Base-by-base conservation (phyloP, 2,113 vertebrate species). In the Sisor rabdophorus region DNA sequence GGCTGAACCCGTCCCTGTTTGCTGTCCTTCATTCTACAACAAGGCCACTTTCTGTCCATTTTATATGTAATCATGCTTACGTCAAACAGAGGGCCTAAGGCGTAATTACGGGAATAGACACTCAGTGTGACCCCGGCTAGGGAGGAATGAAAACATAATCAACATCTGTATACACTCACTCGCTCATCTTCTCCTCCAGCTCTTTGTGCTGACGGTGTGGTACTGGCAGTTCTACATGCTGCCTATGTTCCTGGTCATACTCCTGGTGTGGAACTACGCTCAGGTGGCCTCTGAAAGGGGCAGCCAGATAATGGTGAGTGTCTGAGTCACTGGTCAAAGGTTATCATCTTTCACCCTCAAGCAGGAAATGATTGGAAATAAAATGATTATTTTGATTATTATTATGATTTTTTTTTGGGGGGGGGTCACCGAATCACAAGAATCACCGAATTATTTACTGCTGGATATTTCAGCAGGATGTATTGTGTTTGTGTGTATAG, bases 161-260 rank as follows among this genome's bases (percentile, higher is more conserved):
- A 9, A 12, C 1, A 30, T 26, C 15, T 81, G 71, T 80, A 44
- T 44, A 82, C 48, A 72, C 32, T 80, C 17, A 13, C 12, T 63
- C 22, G 11, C 47, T 28, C 40, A 67, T 36, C 32, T 79, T 68
- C 17, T 67, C 61, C 60, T 64, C 12, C 88, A 99, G 97, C 86
- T 95, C 4, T 99, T 99, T 77, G 12, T 98, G 76, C 74, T 96
- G 81, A 92, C 92, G 0, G 93, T 99, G 64, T 99, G 96, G 97
- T 91, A 93, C 3, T 93, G 94, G 87, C 95, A 99, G 65, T 91
- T 98, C 70, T 99, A 95, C 87, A 97, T 99, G 96, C 85, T 98
- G 77, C 97, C 97, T 5, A 75, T 98, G 86, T 91, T 89, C 72
- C 80, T 99, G 73, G 82, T 96, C 73, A 76, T 96, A 75, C 91